Conservation (phyloP, 1,140 invertebrate species). For the Diplogasteroides magnus region DNA sequence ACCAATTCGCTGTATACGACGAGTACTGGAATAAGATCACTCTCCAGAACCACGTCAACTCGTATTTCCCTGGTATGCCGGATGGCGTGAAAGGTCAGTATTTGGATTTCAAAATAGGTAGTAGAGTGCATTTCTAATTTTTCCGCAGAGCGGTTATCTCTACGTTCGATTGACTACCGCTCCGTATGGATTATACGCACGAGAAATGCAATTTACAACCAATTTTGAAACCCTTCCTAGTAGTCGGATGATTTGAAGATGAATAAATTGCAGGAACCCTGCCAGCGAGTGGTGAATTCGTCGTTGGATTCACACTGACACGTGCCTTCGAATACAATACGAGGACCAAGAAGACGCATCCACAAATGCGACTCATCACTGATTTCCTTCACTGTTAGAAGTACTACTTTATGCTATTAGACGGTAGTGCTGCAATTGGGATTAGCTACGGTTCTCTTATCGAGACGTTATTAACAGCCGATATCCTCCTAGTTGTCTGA, state of each 20-base stretch:
- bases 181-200: too few species aligned
- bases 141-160: too few species aligned
- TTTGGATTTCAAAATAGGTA: background rate
- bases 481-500: too few species aligned
- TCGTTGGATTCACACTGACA: background rate
- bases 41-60: constrained; percentile 21
- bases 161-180: too few species aligned
- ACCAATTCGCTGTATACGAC: constrained; percentile 32
- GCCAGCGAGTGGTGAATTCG: background rate
- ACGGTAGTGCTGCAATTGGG: too few species aligned
- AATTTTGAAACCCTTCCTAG: too few species aligned
- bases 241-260: background rate
- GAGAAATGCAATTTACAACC: too few species aligned
- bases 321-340: background rate
- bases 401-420: too few species aligned
- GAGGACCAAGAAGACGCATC: background rate
- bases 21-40: constrained; percentile 33
- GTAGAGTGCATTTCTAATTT: too few species aligned
- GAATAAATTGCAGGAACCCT: background rate
- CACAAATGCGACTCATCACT: background rate
- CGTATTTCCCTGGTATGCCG: constrained; percentile 30
- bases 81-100: constrained; percentile 23
- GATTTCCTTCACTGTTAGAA: background rate
- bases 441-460: too few species aligned
- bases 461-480: too few species aligned